These are phyloP conservation scores for Conchocele bisecta DNA, from an alignment of 2,888 invertebrate genomes.

Conservation along the genomic window DNA sequence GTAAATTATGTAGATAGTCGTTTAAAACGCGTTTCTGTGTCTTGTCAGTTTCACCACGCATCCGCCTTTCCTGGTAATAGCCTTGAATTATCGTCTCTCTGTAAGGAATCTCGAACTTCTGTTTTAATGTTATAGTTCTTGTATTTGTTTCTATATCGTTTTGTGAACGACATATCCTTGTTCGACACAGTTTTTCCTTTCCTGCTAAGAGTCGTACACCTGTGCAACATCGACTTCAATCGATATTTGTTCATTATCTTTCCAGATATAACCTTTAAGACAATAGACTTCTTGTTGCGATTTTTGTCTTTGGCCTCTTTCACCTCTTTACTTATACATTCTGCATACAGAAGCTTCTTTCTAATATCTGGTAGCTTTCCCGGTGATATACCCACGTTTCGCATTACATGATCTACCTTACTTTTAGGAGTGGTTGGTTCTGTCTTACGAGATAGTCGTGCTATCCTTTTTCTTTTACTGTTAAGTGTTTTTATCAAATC, in stretches of 20 bases:
- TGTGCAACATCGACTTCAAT: not conserved
- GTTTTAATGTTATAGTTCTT: not conserved
- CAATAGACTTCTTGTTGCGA: not conserved
- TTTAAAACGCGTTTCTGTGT: not conserved
- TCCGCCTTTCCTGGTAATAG: not conserved
- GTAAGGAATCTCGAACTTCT: not conserved
- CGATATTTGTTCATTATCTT: not conserved
- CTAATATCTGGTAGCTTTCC: not conserved
- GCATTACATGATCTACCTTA: not conserved
- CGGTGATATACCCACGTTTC: not conserved
- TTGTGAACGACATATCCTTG: not conserved
- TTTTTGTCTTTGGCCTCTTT: not conserved
- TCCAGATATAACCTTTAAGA: not conserved
- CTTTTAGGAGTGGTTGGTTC: not conserved
- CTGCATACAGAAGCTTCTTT: constrained; percentile 7
- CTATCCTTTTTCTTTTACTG: not conserved
- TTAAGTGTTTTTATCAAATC: not conserved
- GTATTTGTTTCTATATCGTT: not conserved
- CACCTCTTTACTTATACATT: not conserved
- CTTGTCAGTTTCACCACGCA: not conserved
- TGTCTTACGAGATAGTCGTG: not conserved
- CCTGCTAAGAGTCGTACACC: not conserved
- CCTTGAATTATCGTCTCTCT: not conserved
- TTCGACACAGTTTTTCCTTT: too few relatives aligned
- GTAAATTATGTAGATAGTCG: not conserved